These are phyloP conservation scores for Tanytarsus gracilentus DNA, from an alignment of 2,888 invertebrate genomes.

Conservation along the genomic window DNA sequence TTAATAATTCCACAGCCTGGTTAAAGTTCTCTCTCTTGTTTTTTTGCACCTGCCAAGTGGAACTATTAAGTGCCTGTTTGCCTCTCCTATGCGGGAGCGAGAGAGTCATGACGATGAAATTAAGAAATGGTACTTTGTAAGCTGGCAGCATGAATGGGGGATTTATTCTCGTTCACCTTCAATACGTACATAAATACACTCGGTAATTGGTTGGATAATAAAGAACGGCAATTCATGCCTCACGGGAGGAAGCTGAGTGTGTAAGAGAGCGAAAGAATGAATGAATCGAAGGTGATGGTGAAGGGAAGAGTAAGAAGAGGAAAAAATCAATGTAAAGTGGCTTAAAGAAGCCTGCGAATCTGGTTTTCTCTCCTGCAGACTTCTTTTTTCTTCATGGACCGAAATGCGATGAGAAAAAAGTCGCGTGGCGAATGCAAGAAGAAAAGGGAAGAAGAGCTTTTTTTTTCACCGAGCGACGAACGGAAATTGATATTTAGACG, in stretches of 20 bases:
- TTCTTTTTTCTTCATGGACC: slow-evolving; percentile 1
- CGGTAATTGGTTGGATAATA: slow-evolving; percentile 22
- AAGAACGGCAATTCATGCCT: slow-evolving; percentile 6
- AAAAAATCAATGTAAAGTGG: slow-evolving; percentile 1
- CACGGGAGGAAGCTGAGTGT: not conserved
- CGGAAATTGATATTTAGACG: slow-evolving; percentile 28
- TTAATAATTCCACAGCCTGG: no score
- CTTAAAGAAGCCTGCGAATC: slow-evolving; percentile 7
- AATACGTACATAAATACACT: slow-evolving; percentile 26
- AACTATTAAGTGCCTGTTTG: slow-evolving; percentile 23
- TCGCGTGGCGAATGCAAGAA: slow-evolving; percentile 27
- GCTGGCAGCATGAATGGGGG: slow-evolving; percentile 21
- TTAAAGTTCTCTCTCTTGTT: not conserved
- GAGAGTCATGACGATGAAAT: no score
- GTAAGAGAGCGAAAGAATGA: not conserved
- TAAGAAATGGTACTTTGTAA: no score
- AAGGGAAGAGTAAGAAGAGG: slow-evolving; percentile 1
- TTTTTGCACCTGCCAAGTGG: slow-evolving; percentile 15
- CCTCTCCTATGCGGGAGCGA: no score
- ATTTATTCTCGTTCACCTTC: slow-evolving; percentile 28
- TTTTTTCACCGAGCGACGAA: not conserved
- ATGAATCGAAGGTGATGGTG: slow-evolving; percentile 24
- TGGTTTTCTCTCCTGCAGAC: slow-evolving; percentile 17
- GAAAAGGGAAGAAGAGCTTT: not conserved
- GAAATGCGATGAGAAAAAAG: slow-evolving; percentile 27